A percentile compares a stretch with the other conserved stretches of the same genome.
Evolutionary conservation across 1,140 invertebrate genomes (phyloP).

Genomic region (Arctopsyche grandis): DNA sequence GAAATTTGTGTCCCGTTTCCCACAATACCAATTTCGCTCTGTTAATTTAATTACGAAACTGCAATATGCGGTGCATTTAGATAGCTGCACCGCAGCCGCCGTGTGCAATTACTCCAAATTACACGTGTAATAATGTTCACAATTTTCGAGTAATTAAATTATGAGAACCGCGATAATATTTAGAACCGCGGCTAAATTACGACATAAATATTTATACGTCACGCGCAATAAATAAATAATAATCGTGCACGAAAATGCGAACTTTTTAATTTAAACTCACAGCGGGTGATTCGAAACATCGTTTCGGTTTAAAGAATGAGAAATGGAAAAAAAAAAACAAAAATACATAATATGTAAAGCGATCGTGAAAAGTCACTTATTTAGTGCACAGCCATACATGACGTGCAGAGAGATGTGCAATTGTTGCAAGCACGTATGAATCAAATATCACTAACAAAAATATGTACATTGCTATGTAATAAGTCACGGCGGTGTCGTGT

Average conservation of each 20-base stretch:
- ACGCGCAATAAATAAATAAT: background rate
- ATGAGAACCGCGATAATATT: background rate
- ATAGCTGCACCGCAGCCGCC: background rate
- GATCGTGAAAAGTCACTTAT: no score
- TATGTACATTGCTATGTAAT: background rate
- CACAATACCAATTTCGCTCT: background rate
- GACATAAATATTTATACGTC: background rate
- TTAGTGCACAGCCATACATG: no score
- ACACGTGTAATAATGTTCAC: background rate
- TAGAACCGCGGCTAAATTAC: background rate
- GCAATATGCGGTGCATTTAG: background rate
- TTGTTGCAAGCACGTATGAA: no score
- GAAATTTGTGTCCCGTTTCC: background rate
- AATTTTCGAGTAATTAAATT: constrained; percentile 1
- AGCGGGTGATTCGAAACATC: background rate
- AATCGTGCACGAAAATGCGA: background rate
- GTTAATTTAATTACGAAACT: background rate
- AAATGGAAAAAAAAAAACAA: no score
- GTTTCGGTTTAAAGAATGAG: background rate
- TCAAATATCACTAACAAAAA: no score
- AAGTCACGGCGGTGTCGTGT: background rate
- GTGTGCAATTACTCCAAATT: background rate
- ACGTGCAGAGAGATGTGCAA: no score
- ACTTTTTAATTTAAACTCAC: background rate
- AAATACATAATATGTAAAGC: no score